These are phyloP conservation scores for Telmatochromis bifrenatus DNA, from an alignment of 2,113 vertebrate species.

Conservation along the genomic window DNA sequence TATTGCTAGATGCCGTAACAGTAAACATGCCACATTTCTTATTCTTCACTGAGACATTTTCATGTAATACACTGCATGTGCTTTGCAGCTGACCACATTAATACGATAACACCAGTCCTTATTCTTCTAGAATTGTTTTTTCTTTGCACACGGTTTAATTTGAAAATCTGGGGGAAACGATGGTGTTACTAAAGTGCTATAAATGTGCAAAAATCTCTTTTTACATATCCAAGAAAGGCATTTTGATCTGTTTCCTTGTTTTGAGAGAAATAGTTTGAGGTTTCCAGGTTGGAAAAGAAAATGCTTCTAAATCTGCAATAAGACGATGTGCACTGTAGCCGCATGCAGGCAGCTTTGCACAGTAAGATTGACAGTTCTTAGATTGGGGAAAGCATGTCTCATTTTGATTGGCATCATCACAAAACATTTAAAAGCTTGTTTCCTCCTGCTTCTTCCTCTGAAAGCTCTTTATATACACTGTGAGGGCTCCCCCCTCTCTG, in stretches of 20 bases:
- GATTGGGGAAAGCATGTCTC: slow-evolving; percentile 1
- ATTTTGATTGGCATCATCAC: slow-evolving; percentile 30
- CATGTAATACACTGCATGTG: neutral
- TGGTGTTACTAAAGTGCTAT: neutral
- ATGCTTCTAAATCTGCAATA: neutral
- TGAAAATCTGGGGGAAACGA: neutral
- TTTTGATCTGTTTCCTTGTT: neutral
- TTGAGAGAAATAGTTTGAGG: slow-evolving; percentile 7
- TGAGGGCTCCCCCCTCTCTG: neutral
- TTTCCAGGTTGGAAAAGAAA: neutral
- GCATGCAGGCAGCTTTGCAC: neutral
- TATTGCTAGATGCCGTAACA: neutral
- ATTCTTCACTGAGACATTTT: neutral
- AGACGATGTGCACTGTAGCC: neutral
- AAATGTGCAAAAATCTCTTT: neutral
- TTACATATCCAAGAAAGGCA: neutral
- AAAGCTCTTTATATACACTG: neutral
- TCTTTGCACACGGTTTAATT: neutral
- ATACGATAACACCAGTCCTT: neutral
- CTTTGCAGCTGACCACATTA: neutral
- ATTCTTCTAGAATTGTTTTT: neutral
- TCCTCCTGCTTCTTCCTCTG: neutral
- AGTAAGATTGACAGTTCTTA: neutral
- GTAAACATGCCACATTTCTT: neutral
- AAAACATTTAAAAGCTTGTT: slow-evolving; percentile 3